Evolutionary conservation across 2,888 invertebrate genomes (phyloP), one percentile per base, ranked within the genome.

Genomic region (Nineta flava): DNA sequence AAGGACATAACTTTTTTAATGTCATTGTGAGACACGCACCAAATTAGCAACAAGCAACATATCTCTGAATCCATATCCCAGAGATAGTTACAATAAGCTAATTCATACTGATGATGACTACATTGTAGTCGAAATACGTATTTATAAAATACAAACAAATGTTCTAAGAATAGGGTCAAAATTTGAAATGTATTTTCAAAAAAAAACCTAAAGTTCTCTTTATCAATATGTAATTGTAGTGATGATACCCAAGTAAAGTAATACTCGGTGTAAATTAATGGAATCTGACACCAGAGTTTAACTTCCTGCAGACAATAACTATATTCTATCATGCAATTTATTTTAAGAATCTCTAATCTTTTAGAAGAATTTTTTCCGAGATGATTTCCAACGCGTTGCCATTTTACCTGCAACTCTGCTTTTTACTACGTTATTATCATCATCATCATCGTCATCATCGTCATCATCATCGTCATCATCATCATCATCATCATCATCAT

Each of bases 261-360:
- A 51, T 52, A 48, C 49, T 41, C 44, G 47, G 41, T 45, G 34
- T 43, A 43, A 26, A 17, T 48, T 31, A 38, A 26, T 48, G 38
- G 21, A 41, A 50, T 53, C 53, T 53, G 53, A 53, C 53, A 53
- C 53, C 51, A 56, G 55, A 55, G 52, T 56, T 58, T 52, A 68
- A 71, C 72, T 73, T 75, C 75, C 77, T 76, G 77, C 77, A 77
- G 77, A 75, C 77, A 76, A 75, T 70, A 73, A 73, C 75, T 75
- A 70, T n/a, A n/a, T 64, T 56, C 65, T 62, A 26, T 26, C 26
- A 58, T 59, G 59, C 59, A 65, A 17, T 9, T n/a, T 43, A 12
- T 40, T 7, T 16, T 40, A 13, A 2, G 16, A 16, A 12, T 21
- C 16, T 34, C 21, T 42, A 17, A 41, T 42, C 42, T 48, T 65